phyloP scores from a whole-genome alignment of 2,888 invertebrate genomes.

The Oxystoma pomonae region DNA sequence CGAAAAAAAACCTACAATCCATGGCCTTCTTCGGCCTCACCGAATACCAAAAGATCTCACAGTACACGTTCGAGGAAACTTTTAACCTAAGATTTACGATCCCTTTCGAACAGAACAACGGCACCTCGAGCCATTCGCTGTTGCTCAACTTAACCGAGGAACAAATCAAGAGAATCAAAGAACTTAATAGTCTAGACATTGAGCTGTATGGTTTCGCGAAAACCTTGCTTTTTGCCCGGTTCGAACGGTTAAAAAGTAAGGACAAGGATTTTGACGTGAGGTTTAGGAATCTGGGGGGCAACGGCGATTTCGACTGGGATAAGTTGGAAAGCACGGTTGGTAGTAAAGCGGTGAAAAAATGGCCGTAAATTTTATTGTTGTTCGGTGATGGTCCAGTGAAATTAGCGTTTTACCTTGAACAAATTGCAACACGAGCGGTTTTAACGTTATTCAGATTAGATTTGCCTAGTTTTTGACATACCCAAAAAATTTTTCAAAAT shows the following conservation, averaged over 20 bases:
- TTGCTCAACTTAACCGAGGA: constrained; percentile 70
- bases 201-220: constrained; percentile 93
- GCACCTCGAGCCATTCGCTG: constrained; percentile 80
- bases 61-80: constrained; percentile 92
- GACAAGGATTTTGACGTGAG: constrained; percentile 79
- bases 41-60: constrained; percentile 88
- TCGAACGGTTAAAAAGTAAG: constrained; percentile 72
- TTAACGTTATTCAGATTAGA: no score
- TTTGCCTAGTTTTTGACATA: no score
- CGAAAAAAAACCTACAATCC: constrained; percentile 88
- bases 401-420: no score
- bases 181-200: constrained; percentile 84
- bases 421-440: no score
- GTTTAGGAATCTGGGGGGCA: constrained; percentile 80
- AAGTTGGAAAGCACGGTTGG: constrained; percentile 59
- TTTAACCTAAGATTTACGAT: constrained; percentile 87
- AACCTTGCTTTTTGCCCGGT: constrained; percentile 80
- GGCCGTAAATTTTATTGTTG: no score
- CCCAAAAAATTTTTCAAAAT: no score
- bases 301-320: constrained; percentile 87
- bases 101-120: constrained; percentile 89
- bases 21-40: constrained; percentile 98
- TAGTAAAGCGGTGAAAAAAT: background rate
- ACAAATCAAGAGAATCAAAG: constrained; percentile 71
- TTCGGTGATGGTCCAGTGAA: no score